Evolutionary conservation across 2,888 invertebrate species (phyloP), one percentile per base, ranked within the genome.

Genomic region (Zootermopsis nevadensis): DNA sequence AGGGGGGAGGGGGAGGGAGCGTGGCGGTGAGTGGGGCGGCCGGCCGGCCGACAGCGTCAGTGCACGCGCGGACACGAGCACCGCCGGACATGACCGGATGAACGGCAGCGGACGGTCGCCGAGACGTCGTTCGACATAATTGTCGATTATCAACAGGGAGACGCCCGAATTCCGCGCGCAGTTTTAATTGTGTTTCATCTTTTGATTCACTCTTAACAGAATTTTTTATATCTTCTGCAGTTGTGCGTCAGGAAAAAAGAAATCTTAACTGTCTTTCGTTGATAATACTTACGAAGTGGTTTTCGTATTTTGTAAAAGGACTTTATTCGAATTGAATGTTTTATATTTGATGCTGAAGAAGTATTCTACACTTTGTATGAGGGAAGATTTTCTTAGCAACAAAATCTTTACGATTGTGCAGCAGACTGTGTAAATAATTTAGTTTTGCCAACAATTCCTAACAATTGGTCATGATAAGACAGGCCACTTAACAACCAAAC

Each of bases 11-110:
- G 77, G 77, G 19, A 31, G 55, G 77, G 77, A 77, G 77, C 55
- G 77, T 77, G 77, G 30, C 77, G 24, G 77, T 53, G 53, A 48
- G 77, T 31, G 53, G 55, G 77, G 31, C 31, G 24, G 55, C 22
- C 48, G 30, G 77, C 30, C 77, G 55, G 24, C 77, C 7, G 33
- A 55, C 77, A 55, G 31, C 53, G 31, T 30, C 77, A 55, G 77
- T 53, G 15, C 30, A 53, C 77, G 77, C 53, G 22, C 24, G 27
- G 24, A 24, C 38, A 76, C 76, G 76, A 53, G 53, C 30, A 27
- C 30, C 48, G 27, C 15, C 19, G 22, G 77, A 31, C 55, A 24
- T 30, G 27, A 31, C 77, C 77, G 77, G 77, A 55, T 30, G 74
- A 38, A 12, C 35, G 38, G n/a, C 30, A 12, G 30, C 48, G 77